Evolutionary conservation across 1,140 invertebrate genomes (phyloP), one percentile per base, ranked within the genome.

Genomic region (Tachypleus tridentatus): DNA sequence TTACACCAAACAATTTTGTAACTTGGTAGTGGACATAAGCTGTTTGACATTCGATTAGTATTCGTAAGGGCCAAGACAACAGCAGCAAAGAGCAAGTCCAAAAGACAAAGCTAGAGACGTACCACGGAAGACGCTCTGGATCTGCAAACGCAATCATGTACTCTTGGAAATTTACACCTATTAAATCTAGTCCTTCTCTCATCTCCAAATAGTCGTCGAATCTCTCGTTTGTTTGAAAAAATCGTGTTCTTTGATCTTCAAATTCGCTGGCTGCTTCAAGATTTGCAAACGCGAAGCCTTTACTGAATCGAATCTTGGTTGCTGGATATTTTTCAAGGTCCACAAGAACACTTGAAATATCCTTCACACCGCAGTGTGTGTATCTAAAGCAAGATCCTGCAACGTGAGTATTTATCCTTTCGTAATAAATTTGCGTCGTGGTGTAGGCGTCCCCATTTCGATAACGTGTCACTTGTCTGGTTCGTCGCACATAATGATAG

Each of bases 191-290:
- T 8, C 89, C 89, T 73, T 93, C 91, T 4, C 87, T 77, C 82
- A 90, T 91, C 78, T 93, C 89, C 86, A 92, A 88, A 75, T 91
- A 92, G 76, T 92, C 88, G 72, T 92, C 90, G 58, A 85, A 82
- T 11, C 85, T 74, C 76, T 90, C 88, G 76, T 91, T 84, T 62
- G 89, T 87, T 50, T 63, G 65, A 71, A 91, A 92, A 76, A 93
- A 93, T 69, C 86, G 77, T 9, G 86, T 84, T 67, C 90, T 78
- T 72, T 91, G 88, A 69, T 90, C 87, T 74, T 92, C 89, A 73
- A 92, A 93, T 76, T 93, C 89, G 50, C 65, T 66, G 48, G 72
- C 72, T 5, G 72, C 69, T 56, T 69, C 66, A 52, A 72, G 54
- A 54, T 71, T 71, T 57, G 72, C 70, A 60, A 73, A 73, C 2